A percentile compares a stretch with the other conserved stretches of the same genome.
Evolutionary conservation across 2,113 vertebrate species (phyloP).

Genomic region (Proterorhinus semilunaris): DNA sequence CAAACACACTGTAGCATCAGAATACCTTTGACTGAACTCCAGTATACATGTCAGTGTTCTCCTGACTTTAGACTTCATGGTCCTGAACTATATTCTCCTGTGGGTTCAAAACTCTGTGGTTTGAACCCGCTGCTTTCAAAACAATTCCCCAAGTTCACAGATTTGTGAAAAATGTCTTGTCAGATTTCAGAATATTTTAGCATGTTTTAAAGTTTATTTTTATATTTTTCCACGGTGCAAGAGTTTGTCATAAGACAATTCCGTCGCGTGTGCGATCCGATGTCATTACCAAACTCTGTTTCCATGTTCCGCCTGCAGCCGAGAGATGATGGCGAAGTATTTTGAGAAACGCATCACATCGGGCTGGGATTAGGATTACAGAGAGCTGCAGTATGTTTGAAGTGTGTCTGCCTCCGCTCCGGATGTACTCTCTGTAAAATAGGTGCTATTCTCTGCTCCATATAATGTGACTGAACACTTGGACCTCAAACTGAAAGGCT

Average conservation of each 20-base stretch:
- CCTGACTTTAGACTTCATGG: no score
- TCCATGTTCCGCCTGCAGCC: neutral
- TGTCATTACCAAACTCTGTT: neutral
- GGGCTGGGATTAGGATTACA: conserved; percentile 7
- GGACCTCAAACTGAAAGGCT: neutral
- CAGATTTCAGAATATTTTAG: neutral
- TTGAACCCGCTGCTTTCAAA: no score
- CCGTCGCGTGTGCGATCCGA: neutral
- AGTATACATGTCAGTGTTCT: no score
- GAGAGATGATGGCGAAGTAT: neutral
- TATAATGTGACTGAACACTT: neutral
- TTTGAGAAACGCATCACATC: neutral
- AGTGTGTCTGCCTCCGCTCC: neutral
- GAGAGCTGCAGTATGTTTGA: neutral
- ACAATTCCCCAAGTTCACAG: no score
- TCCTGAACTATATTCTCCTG: no score
- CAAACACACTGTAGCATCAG: no score
- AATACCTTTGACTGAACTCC: no score
- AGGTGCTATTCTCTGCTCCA: neutral
- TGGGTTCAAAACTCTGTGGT: no score
- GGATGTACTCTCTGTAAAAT: conserved; percentile 1
- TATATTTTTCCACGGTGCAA: neutral
- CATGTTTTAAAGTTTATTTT: neutral
- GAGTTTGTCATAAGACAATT: neutral
- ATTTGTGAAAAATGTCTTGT: no score